A percentile compares a stretch with the other conserved stretches of the same genome.
These are phyloP conservation scores for Chauna torquata DNA, from an alignment of 2,113 vertebrate species.

Conservation along the genomic window DNA sequence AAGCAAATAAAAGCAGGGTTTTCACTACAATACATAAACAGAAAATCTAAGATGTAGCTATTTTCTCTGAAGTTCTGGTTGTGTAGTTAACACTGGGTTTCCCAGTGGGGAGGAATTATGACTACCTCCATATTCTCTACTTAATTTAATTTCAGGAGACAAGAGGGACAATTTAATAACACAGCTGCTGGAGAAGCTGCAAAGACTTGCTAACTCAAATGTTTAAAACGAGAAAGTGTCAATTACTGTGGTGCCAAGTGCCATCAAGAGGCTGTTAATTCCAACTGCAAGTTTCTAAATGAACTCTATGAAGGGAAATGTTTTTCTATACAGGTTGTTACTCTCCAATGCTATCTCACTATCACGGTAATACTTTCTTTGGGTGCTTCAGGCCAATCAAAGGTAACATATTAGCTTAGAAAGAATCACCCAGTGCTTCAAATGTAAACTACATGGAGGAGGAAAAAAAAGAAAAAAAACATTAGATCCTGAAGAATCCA, in stretches of 20 bases:
- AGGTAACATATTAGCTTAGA: background rate
- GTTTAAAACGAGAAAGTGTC: background rate
- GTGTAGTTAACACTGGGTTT: background rate
- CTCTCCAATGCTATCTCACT: background rate
- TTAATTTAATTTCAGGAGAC: background rate
- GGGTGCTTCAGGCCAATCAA: background rate
- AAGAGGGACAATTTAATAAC: background rate
- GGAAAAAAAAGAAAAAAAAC: background rate
- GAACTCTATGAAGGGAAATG: background rate
- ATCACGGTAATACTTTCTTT: background rate
- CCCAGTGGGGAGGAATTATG: background rate
- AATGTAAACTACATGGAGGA: background rate
- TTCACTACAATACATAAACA: background rate
- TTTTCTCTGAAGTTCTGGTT: background rate
- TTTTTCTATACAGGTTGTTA: background rate
- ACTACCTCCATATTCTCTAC: background rate
- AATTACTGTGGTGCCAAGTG: slow-evolving; percentile 45
- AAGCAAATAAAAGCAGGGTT: background rate
- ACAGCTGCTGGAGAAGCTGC: background rate
- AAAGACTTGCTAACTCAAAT: background rate
- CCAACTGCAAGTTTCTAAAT: slow-evolving; percentile 52
- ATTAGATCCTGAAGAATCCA: background rate
- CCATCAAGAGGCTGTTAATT: slow-evolving; percentile 70
- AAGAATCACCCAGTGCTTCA: background rate
- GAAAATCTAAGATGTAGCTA: background rate